Percentiles rank a stretch among this genome's conserved stretches.
phyloP scores from a whole-genome alignment of 2,888 invertebrate genomes.

The Gastrophysa polygoni region DNA sequence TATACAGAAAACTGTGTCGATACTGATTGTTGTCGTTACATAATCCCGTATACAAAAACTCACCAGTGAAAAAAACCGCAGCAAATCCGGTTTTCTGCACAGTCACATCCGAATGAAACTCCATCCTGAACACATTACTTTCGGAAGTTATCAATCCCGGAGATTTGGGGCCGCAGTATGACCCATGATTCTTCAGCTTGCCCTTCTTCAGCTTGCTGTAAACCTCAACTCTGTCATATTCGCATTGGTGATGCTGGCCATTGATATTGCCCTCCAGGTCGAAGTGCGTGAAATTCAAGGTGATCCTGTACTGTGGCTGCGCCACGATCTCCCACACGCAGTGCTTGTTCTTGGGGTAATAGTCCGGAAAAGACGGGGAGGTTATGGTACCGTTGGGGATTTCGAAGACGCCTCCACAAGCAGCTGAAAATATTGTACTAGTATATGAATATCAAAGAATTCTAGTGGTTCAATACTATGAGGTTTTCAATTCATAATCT shows the following conservation, averaged over 20 bases:
- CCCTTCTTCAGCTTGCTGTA: conserved; percentile 81
- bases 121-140: conserved; percentile 84
- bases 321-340: conserved; percentile 98
- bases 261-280: conserved; percentile 91
- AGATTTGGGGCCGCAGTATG: conserved; percentile 83
- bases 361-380: conserved; percentile 93
- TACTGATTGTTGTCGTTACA: too few species aligned
- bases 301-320: conserved; percentile 88
- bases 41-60: too few species aligned
- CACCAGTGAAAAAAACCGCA: conserved; percentile 87
- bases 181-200: conserved; percentile 78
- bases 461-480: too few species aligned
- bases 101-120: conserved; percentile 94
- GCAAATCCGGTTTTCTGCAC: conserved; percentile 95
- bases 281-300: conserved; percentile 95
- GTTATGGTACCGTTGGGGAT: conserved; percentile 90
- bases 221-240: conserved; percentile 90
- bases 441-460: too few species aligned
- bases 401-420: conserved; percentile 87
- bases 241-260: conserved; percentile 85
- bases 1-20: too few species aligned
- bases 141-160: conserved; percentile 91
- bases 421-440: conserved; percentile 76
- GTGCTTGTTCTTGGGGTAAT: conserved; percentile 91
- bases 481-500: too few species aligned